Conservation (phyloP, 2,888 invertebrate species). For the Acronicta leporina region DNA sequence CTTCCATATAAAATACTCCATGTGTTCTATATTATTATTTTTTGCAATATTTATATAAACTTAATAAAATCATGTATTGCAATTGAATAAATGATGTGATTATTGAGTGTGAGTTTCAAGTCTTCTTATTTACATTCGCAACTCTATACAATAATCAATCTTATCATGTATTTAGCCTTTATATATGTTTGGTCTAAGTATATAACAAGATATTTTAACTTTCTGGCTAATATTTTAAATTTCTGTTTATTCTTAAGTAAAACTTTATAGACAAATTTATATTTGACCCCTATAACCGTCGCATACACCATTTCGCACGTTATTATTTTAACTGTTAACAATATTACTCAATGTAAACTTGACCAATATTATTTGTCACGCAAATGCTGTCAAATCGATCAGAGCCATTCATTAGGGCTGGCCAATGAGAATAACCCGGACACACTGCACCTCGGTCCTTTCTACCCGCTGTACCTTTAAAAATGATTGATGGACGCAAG, state of each 20-base stretch:
- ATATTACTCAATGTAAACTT: slow-evolving; percentile 7
- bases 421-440: slow-evolving; percentile 60
- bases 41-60: slow-evolving; percentile 1
- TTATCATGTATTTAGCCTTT: too few species aligned
- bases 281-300: slow-evolving; percentile 10
- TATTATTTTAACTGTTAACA: slow-evolving; percentile 4
- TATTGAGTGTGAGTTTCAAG: not conserved
- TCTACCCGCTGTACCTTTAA: slow-evolving; percentile 32
- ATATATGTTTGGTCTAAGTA: too few species aligned
- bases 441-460: slow-evolving; percentile 58
- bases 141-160: too few species aligned
- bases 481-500: slow-evolving; percentile 53
- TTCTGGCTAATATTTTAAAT: not conserved
- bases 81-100: not conserved
- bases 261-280: too few species aligned
- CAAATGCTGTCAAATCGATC: slow-evolving; percentile 46
- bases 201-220: not conserved
- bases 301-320: not conserved
- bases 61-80: slow-evolving; percentile 4
- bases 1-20: slow-evolving; percentile 42
- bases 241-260: not conserved
- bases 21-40: slow-evolving; percentile 26
- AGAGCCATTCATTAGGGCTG: slow-evolving; percentile 53
- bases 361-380: not conserved
- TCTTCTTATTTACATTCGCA: too few species aligned